These are phyloP conservation scores for Callipepla californica DNA, from an alignment of 2,113 vertebrate genomes.

Conservation along the genomic window DNA sequence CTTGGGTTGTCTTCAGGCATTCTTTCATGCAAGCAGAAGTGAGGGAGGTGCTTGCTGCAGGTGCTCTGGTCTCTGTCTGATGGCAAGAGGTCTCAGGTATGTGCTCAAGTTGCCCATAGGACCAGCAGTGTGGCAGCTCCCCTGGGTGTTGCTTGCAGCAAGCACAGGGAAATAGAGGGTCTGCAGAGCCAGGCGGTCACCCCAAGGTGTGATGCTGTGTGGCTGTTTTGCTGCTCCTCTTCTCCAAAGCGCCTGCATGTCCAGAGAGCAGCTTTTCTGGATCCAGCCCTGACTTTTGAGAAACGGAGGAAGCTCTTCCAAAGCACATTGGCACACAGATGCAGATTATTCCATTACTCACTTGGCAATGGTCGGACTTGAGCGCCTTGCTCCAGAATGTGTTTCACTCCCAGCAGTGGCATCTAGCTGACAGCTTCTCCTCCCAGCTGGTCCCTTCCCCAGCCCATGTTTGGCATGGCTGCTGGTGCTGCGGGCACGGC, in stretches of 20 bases:
- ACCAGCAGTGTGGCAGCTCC: background rate
- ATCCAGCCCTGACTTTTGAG: constrained; percentile 73
- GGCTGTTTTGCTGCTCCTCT: constrained; percentile 41
- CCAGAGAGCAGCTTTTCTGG: constrained; percentile 68
- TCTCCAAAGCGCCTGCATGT: constrained; percentile 47
- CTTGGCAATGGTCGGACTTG: constrained; percentile 69
- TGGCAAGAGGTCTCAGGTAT: background rate
- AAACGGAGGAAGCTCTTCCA: constrained; percentile 72
- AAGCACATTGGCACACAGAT: constrained; percentile 68
- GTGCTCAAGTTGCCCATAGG: background rate
- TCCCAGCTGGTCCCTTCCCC: constrained; percentile 69
- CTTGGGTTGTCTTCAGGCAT: constrained; percentile 15
- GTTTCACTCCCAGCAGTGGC: constrained; percentile 37
- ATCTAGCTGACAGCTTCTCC: constrained; percentile 56
- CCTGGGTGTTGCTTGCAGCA: background rate
- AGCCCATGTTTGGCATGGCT: constrained; percentile 61
- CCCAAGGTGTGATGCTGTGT: background rate
- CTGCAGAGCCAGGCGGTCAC: background rate
- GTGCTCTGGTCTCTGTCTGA: background rate
- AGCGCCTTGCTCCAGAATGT: constrained; percentile 55
- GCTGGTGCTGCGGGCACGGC: constrained; percentile 48
- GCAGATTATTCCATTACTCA: constrained; percentile 78
- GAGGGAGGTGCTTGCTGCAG: background rate
- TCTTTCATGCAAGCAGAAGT: background rate
- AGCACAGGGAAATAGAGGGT: background rate